A percentile compares a stretch with the other conserved stretches of the same genome.
Evolutionary conservation across 2,113 vertebrate genomes (phyloP).

Genomic region (Nanorana parkeri): DNA sequence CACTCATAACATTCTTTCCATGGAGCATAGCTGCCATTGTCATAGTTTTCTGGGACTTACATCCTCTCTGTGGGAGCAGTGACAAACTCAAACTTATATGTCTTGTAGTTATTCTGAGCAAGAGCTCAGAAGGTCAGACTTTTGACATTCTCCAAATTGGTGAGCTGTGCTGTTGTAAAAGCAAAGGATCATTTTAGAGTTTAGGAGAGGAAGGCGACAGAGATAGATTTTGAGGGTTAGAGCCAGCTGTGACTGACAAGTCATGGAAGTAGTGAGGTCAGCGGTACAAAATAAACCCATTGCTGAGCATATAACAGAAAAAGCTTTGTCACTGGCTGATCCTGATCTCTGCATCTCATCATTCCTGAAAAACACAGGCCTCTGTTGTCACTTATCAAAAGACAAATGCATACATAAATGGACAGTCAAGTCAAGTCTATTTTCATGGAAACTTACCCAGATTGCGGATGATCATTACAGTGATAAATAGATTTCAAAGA

Average conservation of each 20-base stretch:
- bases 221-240: slow-evolving; percentile 33
- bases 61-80: slow-evolving; percentile 18
- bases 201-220: neutral
- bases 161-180: neutral
- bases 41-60: slow-evolving; percentile 8
- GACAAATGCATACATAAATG: slow-evolving; percentile 31
- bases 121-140: slow-evolving; percentile 42
- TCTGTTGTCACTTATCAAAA: slow-evolving; percentile 46
- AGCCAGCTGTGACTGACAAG: slow-evolving; percentile 49
- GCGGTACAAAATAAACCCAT: slow-evolving; percentile 52
- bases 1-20: slow-evolving; percentile 26
- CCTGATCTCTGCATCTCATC: slow-evolving; percentile 43
- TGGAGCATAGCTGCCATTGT: slow-evolving; percentile 30
- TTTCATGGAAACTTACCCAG: neutral
- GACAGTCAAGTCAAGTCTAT: slow-evolving; percentile 4
- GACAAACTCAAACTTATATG: slow-evolving; percentile 38
- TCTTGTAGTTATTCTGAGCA: slow-evolving; percentile 48
- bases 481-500: too few relatives aligned
- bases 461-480: neutral
- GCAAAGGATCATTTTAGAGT: slow-evolving; percentile 22
- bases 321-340: slow-evolving; percentile 40
- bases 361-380: slow-evolving; percentile 44
- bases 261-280: slow-evolving; percentile 55
- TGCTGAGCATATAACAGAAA: slow-evolving; percentile 44
- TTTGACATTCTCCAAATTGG: slow-evolving; percentile 21